A percentile compares a stretch with the other conserved stretches of the same genome.
phyloP scores from a whole-genome alignment of 2,797 vertebrate genomes.

The Tarsius wallacei region DNA sequence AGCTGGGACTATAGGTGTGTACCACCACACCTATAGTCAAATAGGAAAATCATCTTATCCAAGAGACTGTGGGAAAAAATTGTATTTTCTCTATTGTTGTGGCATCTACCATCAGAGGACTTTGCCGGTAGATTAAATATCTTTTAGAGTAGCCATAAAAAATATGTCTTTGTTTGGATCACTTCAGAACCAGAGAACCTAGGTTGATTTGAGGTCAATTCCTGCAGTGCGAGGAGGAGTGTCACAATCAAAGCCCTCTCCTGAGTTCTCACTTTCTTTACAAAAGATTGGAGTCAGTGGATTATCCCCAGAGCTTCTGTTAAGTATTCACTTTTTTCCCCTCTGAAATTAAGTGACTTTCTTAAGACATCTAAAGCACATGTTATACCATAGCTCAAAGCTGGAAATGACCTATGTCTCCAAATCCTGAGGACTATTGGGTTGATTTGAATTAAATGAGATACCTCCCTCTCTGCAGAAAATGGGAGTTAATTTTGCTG shows the following conservation, averaged over 20 bases:
- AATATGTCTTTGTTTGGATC: background rate
- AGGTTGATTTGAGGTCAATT: background rate
- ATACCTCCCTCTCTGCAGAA: background rate
- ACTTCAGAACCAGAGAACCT: background rate
- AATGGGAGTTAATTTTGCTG: background rate
- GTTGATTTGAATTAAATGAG: background rate
- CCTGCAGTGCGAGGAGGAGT: background rate
- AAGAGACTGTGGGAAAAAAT: background rate
- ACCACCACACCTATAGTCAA: background rate
- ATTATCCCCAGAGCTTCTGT: background rate
- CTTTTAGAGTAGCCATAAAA: background rate
- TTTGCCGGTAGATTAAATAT: background rate
- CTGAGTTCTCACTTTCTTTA: background rate
- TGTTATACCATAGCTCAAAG: background rate
- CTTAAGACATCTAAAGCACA: background rate
- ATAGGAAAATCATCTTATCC: background rate
- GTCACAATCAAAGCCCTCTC: background rate
- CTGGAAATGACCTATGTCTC: background rate
- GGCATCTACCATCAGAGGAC: background rate
- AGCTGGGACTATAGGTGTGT: background rate
- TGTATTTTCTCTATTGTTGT: background rate
- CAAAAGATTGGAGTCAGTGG: background rate
- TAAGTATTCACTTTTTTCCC: background rate
- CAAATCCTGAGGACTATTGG: background rate
- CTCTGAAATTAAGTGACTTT: background rate